Percentiles rank a stretch among this genome's conserved stretches.
Conservation (phyloP, 2,113 vertebrate genomes). For the Poeciliopsis retropinna region DNA sequence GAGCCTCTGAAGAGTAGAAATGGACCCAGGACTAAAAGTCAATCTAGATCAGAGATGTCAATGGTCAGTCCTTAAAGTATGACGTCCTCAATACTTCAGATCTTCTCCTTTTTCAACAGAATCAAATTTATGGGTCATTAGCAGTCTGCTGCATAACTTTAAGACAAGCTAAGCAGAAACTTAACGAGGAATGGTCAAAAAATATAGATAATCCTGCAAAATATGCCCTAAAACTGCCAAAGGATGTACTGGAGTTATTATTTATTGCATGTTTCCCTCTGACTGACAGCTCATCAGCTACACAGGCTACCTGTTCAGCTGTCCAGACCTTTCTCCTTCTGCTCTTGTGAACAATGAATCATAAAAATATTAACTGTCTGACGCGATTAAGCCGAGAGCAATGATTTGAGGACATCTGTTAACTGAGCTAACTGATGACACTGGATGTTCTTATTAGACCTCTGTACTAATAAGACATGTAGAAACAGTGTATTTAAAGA, state of each 20-base stretch:
- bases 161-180: too few species aligned
- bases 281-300: neutral
- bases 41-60: neutral
- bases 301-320: neutral
- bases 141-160: neutral
- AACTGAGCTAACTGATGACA: conserved; percentile 18
- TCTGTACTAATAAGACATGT: neutral
- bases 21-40: neutral
- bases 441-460: conserved; percentile 2
- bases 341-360: neutral
- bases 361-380: neutral
- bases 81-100: neutral
- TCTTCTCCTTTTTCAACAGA: neutral
- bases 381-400: neutral
- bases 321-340: neutral
- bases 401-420: conserved; percentile 25
- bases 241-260: neutral
- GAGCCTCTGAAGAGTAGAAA: neutral
- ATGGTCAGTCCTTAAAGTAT: too few species aligned
- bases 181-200: too few species aligned
- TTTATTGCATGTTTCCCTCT: neutral
- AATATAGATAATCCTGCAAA: too few species aligned
- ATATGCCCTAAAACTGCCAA: neutral
- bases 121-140: too few species aligned
- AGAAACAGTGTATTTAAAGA: neutral